Conservation (phyloP, 2,888 invertebrate species). For the Colletes collaris region DNA sequence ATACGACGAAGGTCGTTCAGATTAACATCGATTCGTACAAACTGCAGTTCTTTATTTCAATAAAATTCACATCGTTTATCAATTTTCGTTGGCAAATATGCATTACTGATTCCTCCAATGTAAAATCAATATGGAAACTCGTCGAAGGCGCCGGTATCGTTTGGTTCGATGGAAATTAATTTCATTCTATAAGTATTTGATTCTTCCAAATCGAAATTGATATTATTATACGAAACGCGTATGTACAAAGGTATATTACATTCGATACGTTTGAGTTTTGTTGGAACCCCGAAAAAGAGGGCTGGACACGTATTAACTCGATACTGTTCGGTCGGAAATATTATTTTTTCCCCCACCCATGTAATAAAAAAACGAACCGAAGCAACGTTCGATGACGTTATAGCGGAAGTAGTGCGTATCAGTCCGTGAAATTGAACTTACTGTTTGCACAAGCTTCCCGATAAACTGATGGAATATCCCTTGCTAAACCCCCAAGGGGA, state of each 20-base stretch:
- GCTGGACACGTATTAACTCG: slow-evolving; percentile 7
- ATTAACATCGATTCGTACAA: not conserved
- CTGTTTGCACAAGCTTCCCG: slow-evolving; percentile 44
- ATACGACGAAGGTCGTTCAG: slow-evolving; percentile 46
- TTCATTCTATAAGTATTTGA: not conserved
- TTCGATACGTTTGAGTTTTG: not conserved
- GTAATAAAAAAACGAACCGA: not conserved
- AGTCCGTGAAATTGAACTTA: slow-evolving; percentile 51
- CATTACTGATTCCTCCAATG: not conserved
- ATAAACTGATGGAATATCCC: slow-evolving; percentile 50
- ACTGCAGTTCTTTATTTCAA: not conserved
- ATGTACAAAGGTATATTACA: not conserved
- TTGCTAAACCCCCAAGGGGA: slow-evolving; percentile 48
- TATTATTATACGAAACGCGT: not conserved
- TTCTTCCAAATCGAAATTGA: not conserved
- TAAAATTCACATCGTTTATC: not conserved
- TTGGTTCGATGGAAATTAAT: not conserved
- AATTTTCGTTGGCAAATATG: not conserved
- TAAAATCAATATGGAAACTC: not conserved
- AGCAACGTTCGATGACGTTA: slow-evolving; percentile 16
- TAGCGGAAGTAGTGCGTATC: slow-evolving; percentile 21
- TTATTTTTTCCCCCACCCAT: not conserved
- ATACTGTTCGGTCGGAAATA: not conserved
- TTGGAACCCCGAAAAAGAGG: not conserved
- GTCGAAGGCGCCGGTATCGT: not conserved